Evolutionary conservation across 1,140 invertebrate genomes (phyloP), one percentile per base, ranked within the genome.

Genomic region (Eulimnadia texana): DNA sequence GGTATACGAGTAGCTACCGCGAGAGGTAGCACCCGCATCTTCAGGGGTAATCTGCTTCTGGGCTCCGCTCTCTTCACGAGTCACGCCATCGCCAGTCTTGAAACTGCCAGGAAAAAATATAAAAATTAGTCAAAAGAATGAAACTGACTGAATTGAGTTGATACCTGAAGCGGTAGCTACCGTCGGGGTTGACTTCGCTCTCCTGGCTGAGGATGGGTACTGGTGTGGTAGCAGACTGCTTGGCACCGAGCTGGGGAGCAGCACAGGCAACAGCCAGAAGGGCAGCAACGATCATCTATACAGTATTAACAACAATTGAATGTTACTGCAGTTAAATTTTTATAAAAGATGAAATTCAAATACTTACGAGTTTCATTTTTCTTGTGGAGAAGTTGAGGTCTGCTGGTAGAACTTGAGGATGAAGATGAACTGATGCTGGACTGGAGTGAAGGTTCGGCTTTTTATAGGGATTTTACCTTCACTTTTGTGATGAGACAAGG

Each of bases 1-100:
- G 1, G 78, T 72, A 71, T 82, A 88, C 60, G 82, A 81, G 73
- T 88, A 90, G 23, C 82, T 83, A 13, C 88, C 89, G 66, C 86
- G 80, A 70, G 89, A 75, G n/a, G 75, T 72, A 68, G 80, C 78
- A 23, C 84, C 80, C n/a, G 78, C 74, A 27, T 78, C 74, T 64
- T 81, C 78, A 19, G 82, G 73, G 0, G 80, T 82, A 29, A 84
- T 73, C 63, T 78, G 78, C 72, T 84, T 90, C 60, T 90, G 73
- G 75, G 80, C 89, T 60, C 88, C 88, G 64, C 82, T 80, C 73
- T 91, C 88, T 73, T 65, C 72, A 75, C 74, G 84, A 2, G 84
- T 72, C 63, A 90, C 90, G 70, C 87, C 85, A 74, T 92, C 90
- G 9, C 85, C 86, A 61, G 88, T 90, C 74, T 91, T 87, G 72